phyloP scores from a whole-genome alignment of 1,140 invertebrate genomes.

The Rhynchophorus ferrugineus region DNA sequence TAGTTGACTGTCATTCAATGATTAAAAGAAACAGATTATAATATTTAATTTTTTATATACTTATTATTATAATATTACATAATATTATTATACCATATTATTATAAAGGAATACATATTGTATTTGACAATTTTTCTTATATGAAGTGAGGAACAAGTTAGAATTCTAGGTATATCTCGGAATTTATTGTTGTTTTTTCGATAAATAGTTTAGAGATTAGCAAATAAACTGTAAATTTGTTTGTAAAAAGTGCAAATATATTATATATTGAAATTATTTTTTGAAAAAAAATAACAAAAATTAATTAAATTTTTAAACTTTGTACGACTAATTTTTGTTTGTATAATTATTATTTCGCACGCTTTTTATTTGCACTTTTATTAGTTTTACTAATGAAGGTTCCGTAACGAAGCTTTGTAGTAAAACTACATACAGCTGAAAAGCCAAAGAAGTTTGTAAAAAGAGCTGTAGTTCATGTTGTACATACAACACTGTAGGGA shows the following conservation, averaged over 20 bases:
- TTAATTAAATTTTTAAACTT: background rate
- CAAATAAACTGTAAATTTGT: no score
- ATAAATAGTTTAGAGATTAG: no score
- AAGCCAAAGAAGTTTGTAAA: slow-evolving; percentile 35
- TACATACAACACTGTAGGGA: slow-evolving; percentile 7
- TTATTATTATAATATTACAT: background rate
- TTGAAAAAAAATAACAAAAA: background rate
- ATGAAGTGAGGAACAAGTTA: no score
- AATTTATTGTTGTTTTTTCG: no score
- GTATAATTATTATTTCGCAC: background rate
- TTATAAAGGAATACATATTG: background rate
- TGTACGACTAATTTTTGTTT: background rate
- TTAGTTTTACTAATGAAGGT: slow-evolving; percentile 33
- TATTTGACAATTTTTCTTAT: background rate
- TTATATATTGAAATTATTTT: slow-evolving; percentile 1
- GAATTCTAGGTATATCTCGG: no score
- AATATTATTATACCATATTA: background rate
- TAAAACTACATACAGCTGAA: slow-evolving; percentile 39
- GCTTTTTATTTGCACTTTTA: slow-evolving; percentile 23
- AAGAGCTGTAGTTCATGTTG: background rate
- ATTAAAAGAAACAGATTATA: no score
- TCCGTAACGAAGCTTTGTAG: slow-evolving; percentile 26
- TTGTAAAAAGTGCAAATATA: slow-evolving; percentile 26
- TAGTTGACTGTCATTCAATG: no score
- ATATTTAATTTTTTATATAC: no score